Evolutionary conservation across 2,797 vertebrate genomes (phyloP).

Genomic region (Poecilia wingei): DNA sequence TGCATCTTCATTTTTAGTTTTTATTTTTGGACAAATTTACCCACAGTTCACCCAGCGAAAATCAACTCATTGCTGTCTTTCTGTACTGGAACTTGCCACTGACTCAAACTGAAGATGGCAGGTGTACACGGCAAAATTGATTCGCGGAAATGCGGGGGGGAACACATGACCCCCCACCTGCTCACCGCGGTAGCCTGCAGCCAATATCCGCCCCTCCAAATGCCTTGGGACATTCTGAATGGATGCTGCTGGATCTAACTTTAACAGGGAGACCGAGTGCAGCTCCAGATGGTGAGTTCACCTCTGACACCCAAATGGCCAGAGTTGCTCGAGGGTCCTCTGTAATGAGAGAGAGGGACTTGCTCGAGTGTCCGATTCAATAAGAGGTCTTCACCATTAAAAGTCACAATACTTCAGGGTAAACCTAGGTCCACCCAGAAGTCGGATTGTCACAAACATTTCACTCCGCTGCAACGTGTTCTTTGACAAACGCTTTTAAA

Average conservation of each 20-base stretch:
- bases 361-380: conserved; percentile 9
- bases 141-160: conserved; percentile 21
- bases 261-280: conserved; percentile 21
- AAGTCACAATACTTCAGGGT: background rate
- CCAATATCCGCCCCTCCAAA: conserved; percentile 27
- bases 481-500: conserved; percentile 18
- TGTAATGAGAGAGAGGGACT: conserved; percentile 12
- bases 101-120: conserved; percentile 39
- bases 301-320: conserved; percentile 42
- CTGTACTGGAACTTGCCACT: background rate
- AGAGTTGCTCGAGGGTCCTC: conserved; percentile 27
- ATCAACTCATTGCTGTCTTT: background rate
- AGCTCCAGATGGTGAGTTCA: conserved; percentile 44
- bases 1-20: background rate
- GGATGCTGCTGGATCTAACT: conserved; percentile 16
- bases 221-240: conserved; percentile 21
- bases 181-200: conserved; percentile 7
- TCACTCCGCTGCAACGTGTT: conserved; percentile 4
- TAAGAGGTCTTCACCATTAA: conserved; percentile 10
- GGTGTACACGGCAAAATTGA: conserved; percentile 1
- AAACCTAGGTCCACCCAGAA: background rate
- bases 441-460: background rate
- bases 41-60: background rate
- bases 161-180: conserved; percentile 25
- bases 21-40: background rate